Evolutionary conservation across 2,888 invertebrate species (phyloP).

Genomic region (Hypomecis atomaria): DNA sequence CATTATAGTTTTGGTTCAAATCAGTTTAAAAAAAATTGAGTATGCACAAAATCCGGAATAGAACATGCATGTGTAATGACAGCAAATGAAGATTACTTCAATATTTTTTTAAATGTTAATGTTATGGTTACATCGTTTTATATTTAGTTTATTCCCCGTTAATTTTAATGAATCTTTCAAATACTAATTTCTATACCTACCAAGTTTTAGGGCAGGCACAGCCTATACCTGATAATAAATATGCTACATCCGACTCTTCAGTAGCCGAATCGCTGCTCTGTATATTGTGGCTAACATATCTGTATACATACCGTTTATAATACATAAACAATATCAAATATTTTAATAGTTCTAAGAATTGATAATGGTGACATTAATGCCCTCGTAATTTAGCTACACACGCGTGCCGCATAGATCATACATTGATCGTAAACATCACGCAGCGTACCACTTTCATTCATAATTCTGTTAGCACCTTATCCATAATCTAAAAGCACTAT

Average conservation of each 20-base stretch:
- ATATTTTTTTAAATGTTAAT: conserved; percentile 30
- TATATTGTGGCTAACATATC: too few species aligned
- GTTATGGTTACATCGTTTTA: too few species aligned
- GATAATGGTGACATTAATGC: conserved; percentile 39
- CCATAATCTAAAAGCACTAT: conserved; percentile 19
- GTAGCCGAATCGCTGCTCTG: too few species aligned
- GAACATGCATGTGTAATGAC: conserved; percentile 52
- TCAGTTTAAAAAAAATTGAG: conserved; percentile 36
- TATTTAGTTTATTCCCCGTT: too few species aligned
- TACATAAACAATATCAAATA: conserved; percentile 24
- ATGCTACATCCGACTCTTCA: too few species aligned
- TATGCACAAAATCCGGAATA: conserved; percentile 47
- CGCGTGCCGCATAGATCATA: conserved; percentile 7
- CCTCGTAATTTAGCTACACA: conserved; percentile 29
- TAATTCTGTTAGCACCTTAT: conserved; percentile 29
- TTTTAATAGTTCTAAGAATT: conserved; percentile 35
- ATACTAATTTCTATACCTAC: too few species aligned
- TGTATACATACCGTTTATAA: not conserved
- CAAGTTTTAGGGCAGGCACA: too few species aligned
- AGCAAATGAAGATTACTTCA: conserved; percentile 50
- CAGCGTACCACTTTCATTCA: conserved; percentile 20
- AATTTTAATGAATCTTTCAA: too few species aligned
- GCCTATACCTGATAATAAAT: too few species aligned
- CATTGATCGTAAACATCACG: conserved; percentile 28
- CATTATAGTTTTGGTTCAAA: conserved; percentile 42